Evolutionary conservation across 2,888 invertebrate genomes (phyloP).

Genomic region (Neoaliturus tenellus): DNA sequence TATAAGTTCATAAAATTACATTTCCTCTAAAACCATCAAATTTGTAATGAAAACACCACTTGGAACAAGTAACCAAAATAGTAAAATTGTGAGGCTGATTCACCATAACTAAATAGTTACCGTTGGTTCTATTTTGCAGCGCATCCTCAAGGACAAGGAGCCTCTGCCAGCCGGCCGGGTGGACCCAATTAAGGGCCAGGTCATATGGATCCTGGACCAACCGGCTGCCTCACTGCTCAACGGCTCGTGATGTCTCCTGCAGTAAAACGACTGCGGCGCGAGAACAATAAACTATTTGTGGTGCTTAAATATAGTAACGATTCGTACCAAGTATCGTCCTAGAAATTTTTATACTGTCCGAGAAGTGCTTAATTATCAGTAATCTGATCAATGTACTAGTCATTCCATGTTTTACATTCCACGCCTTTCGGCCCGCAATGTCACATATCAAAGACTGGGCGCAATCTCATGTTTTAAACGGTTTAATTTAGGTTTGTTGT

Average conservation of each 20-base stretch:
- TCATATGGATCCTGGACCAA: slow-evolving; percentile 76
- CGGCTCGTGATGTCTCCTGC: slow-evolving; percentile 8
- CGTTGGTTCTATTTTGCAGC: slow-evolving; percentile 79
- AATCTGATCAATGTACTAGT: slow-evolving; percentile 20
- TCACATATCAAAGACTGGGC: not conserved
- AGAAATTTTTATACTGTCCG: slow-evolving; percentile 4
- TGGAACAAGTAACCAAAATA: too few relatives aligned
- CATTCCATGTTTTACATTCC: slow-evolving; percentile 24
- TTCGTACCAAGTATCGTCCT: not conserved
- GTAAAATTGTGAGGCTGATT: too few relatives aligned
- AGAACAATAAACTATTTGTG: not conserved
- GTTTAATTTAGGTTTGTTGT: not conserved
- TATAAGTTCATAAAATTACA: too few relatives aligned
- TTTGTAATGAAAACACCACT: too few relatives aligned
- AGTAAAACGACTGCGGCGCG: not conserved
- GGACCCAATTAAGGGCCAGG: slow-evolving; percentile 80
- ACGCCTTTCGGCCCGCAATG: not conserved
- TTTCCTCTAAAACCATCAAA: too few relatives aligned
- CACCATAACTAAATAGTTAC: too few relatives aligned
- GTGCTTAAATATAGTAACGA: not conserved
- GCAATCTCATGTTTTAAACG: not conserved
- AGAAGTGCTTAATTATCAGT: not conserved
- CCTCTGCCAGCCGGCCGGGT: slow-evolving; percentile 87
- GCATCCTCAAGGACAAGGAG: slow-evolving; percentile 85
- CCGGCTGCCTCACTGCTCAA: slow-evolving; percentile 62